Conservation (phyloP, 2,113 vertebrate species). For the Scalopus aquaticus region DNA sequence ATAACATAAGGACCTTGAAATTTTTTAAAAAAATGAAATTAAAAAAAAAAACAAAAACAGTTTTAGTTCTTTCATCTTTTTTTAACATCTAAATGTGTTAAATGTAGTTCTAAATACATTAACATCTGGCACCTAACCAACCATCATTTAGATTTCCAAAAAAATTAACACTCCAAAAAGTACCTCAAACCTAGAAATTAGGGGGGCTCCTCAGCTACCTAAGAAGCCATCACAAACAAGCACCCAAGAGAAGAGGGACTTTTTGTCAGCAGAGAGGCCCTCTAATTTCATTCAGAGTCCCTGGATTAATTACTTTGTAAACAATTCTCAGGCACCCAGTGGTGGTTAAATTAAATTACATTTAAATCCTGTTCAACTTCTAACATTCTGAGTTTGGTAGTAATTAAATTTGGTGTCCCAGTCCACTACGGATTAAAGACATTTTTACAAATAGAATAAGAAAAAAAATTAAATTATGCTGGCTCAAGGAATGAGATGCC, state of each 20-base stretch:
- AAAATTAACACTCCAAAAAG: neutral
- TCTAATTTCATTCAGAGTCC: neutral
- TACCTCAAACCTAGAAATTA: neutral
- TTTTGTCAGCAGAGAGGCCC: neutral
- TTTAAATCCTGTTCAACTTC: neutral
- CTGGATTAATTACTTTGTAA: neutral
- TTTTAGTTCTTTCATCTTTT: conserved; percentile 47
- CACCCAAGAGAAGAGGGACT: neutral
- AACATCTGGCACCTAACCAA: neutral
- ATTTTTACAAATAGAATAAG: neutral
- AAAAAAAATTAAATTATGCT: neutral
- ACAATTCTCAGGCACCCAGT: neutral
- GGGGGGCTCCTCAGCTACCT: neutral
- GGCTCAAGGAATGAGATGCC: neutral
- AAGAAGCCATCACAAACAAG: neutral
- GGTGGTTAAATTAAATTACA: neutral
- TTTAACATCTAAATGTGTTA: conserved; percentile 14
- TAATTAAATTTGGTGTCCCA: neutral
- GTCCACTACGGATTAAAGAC: neutral
- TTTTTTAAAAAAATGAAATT: no score
- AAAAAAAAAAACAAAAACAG: conserved; percentile 50
- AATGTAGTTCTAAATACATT: neutral
- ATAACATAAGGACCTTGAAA: conserved; percentile 88
- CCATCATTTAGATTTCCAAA: neutral
- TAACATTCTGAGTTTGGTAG: neutral